Conservation (phyloP, 2,888 invertebrate genomes). For the Polylopha cassiicola region DNA sequence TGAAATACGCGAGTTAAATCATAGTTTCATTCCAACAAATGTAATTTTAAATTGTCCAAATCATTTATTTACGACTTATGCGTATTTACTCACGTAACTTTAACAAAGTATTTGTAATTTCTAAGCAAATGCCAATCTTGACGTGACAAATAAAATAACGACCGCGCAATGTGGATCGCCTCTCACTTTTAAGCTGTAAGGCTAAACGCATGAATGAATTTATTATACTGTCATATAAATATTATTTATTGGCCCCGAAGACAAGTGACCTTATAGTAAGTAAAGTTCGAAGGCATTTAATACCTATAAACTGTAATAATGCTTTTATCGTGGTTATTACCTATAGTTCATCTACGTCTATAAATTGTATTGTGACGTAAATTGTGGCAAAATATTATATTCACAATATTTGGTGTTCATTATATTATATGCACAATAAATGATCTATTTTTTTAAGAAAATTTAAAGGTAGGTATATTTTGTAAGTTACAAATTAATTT, state of each 20-base stretch:
- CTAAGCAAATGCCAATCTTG: constrained; percentile 44
- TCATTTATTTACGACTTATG: not conserved
- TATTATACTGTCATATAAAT: constrained; percentile 14
- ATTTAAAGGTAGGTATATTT: too few relatives aligned
- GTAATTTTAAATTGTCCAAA: not conserved
- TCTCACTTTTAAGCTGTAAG: constrained; percentile 52
- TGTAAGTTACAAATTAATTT: too few relatives aligned
- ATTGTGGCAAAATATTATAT: too few relatives aligned
- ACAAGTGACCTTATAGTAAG: constrained; percentile 13
- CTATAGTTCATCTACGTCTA: too few relatives aligned
- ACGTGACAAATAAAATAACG: constrained; percentile 70
- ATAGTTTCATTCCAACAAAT: too few relatives aligned
- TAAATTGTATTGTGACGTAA: too few relatives aligned
- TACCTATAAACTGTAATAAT: too few relatives aligned
- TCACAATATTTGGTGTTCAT: too few relatives aligned
- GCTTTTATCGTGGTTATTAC: too few relatives aligned
- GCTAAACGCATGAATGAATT: constrained; percentile 28
- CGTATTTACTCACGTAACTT: not conserved
- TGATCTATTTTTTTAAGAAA: too few relatives aligned
- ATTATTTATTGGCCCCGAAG: constrained; percentile 17
- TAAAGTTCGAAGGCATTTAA: constrained; percentile 15
- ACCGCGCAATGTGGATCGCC: constrained; percentile 42
- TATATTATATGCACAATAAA: too few relatives aligned
- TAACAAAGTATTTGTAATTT: constrained; percentile 16
- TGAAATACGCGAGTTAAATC: too few relatives aligned